These are phyloP conservation scores for Caretta caretta DNA, from an alignment of 2,113 vertebrate species.

Conservation along the genomic window DNA sequence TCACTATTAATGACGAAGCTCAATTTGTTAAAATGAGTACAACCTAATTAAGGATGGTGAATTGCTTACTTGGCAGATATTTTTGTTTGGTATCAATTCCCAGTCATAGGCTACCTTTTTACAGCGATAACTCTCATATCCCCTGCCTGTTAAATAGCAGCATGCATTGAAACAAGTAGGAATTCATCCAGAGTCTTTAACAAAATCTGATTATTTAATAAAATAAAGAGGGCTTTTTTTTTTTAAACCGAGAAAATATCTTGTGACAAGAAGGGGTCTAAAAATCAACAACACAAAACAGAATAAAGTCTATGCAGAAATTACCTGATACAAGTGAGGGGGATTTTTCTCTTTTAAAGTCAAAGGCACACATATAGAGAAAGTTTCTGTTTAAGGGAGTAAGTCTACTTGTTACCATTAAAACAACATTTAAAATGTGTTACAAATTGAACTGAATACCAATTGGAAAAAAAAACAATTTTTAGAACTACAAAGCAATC, in stretches of 20 bases:
- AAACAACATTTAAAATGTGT: not conserved
- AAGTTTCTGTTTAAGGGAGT: not conserved
- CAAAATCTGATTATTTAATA: not conserved
- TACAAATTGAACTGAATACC: rapidly evolving
- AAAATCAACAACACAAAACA: not conserved
- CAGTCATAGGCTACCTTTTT: not conserved
- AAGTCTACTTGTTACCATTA: not conserved
- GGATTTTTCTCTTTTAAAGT: not conserved
- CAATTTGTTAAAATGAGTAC: rapidly evolving
- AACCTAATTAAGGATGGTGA: not conserved
- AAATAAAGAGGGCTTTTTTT: not conserved
- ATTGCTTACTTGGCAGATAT: not conserved
- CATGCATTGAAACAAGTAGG: no score
- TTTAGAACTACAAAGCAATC: rapidly evolving
- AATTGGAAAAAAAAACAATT: not conserved
- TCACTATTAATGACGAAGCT: not conserved
- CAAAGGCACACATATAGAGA: not conserved
- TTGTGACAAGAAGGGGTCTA: rapidly evolving
- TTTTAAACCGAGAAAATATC: rapidly evolving
- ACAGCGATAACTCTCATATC: not conserved
- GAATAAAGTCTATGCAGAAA: not conserved
- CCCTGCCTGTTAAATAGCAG: not conserved
- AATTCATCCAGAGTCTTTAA: not conserved
- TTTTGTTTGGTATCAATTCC: not conserved
- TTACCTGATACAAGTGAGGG: not conserved